Base-by-base conservation (phyloP, 1,140 invertebrate species). In the Phortica variegata region DNA sequence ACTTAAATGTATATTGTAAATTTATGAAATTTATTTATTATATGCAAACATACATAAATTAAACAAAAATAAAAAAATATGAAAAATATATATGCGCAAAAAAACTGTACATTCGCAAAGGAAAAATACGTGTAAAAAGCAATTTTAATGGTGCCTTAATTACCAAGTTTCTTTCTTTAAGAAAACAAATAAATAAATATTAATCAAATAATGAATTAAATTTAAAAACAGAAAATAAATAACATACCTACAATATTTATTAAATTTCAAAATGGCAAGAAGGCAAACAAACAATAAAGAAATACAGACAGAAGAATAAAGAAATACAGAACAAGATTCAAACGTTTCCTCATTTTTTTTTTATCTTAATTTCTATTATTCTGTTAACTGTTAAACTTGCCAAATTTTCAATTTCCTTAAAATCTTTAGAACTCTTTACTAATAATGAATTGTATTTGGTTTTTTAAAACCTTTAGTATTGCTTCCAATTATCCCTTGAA, bases 91-190 rank as follows among this genome's bases (percentile, higher is more conserved):
- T 23, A 48, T 66, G 68, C 68, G 63, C 68, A 68, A 54, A 66
- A 56, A 66, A 63, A 55, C 68, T 71, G 66, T 71, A 71, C 60
- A 71, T 71, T 71, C 62, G 61, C 61, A 71, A 71, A 56, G 66
- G 69, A 73, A 70, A 73, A 71, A 73, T 73, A 73, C 70, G 70
- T 73, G 71, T 73, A 73, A 74, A 74, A 74, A 74, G 71, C 71
- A 74, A 74, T 74, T 74, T 73, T 73, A 73, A 74, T 71, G 71
- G 71, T 74, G 71, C 71, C 71, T 74, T 74, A 74, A 73, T 71
- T 73, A 73, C 69, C 65, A 73, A 72, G 72, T 73, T 60, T 71
- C 63, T 51, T 70, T 60, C 58, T 58, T 55, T 48, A 38, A 38
- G 39, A 15, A 42, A 18, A 43, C 38, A 6, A 49, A 19, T 39